Conservation (phyloP, 2,113 vertebrate species). For the Pseudois nayaur region DNA sequence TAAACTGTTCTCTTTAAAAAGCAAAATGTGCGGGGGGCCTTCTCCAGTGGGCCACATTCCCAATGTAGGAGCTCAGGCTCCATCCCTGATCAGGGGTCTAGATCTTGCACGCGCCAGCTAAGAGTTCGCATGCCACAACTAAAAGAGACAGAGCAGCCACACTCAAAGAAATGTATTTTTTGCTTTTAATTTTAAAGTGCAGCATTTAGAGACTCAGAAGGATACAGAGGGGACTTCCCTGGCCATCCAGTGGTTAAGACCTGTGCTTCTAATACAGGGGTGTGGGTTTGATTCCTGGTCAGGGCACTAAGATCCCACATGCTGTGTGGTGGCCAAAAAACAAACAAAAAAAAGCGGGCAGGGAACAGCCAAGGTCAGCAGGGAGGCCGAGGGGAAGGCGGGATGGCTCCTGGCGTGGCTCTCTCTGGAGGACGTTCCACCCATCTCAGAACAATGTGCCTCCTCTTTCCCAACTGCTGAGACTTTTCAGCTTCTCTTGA, state of each 20-base stretch:
- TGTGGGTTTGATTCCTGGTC: background rate
- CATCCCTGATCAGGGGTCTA: background rate
- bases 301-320: background rate
- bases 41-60: background rate
- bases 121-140: rapidly evolving
- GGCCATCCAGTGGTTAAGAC: background rate
- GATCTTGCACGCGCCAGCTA: background rate
- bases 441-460: rapidly evolving
- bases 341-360: background rate
- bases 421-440: rapidly evolving
- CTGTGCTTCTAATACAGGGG: background rate
- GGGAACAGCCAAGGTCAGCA: background rate
- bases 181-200: background rate
- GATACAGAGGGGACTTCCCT: background rate
- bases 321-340: background rate
- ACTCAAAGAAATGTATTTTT: background rate
- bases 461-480: no score
- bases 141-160: background rate
- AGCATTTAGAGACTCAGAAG: background rate
- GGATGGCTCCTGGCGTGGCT: rapidly evolving
- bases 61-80: background rate
- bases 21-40: background rate
- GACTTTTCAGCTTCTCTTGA: background rate
- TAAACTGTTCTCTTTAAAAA: background rate
- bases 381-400: no score